These are phyloP conservation scores for Prorops nasuta DNA, from an alignment of 1,140 invertebrate genomes.

Conservation along the genomic window DNA sequence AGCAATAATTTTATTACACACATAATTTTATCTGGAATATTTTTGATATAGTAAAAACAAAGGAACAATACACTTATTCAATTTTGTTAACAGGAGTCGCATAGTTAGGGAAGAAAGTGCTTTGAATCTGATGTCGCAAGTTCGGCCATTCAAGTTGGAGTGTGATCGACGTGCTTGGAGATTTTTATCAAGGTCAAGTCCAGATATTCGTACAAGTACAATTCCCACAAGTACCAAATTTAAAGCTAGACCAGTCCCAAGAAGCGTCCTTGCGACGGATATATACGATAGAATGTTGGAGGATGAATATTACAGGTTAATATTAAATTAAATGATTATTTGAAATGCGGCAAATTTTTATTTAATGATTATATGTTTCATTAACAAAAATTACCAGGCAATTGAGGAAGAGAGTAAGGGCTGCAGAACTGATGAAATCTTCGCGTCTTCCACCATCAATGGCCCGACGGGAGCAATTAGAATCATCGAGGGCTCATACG, in stretches of 20 bases:
- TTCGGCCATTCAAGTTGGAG: constrained; percentile 63
- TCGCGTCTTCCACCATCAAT: constrained; percentile 69
- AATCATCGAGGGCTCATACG: constrained; percentile 44
- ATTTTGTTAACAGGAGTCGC: constrained; percentile 38
- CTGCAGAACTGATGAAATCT: constrained; percentile 66
- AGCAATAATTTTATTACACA: too few relatives aligned
- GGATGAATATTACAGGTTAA: constrained; percentile 68
- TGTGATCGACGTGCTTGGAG: constrained; percentile 48
- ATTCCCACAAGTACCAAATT: constrained; percentile 56
- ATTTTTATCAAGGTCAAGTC: constrained; percentile 57
- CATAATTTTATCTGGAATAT: too few relatives aligned
- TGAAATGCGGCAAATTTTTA: constrained; percentile 4
- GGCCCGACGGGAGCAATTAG: constrained; percentile 62
- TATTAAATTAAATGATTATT: not conserved
- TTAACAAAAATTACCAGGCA: constrained; percentile 47
- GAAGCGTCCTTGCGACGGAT: constrained; percentile 67
- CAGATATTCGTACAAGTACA: constrained; percentile 53
- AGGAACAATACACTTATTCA: not conserved
- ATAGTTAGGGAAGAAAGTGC: constrained; percentile 49
- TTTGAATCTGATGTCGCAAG: constrained; percentile 49
- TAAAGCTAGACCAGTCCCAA: constrained; percentile 67
- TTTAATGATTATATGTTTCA: constrained; percentile 8
- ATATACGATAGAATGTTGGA: constrained; percentile 70
- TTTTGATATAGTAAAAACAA: not conserved
- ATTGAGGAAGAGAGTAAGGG: constrained; percentile 66